Percentiles rank a stretch among this genome's conserved stretches.
phyloP scores from a whole-genome alignment of 2,888 invertebrate species.

The Eulithis testata region DNA sequence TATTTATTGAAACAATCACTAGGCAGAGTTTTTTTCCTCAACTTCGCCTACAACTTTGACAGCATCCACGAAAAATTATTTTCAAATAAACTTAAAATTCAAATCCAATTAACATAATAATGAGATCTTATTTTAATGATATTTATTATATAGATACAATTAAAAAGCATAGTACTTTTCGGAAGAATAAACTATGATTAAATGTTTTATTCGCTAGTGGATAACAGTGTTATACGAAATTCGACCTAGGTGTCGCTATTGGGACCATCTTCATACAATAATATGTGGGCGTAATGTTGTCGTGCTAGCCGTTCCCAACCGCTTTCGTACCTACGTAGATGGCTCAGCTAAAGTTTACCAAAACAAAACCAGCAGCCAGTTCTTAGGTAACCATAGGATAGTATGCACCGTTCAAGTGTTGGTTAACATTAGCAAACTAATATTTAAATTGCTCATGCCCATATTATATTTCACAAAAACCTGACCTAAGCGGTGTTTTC shows the following conservation, averaged over 20 bases:
- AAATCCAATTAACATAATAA: conserved; percentile 37
- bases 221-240: conserved; percentile 3
- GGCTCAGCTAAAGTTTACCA: conserved; percentile 1
- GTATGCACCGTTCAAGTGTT: neutral
- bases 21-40: no score
- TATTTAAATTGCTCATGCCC: neutral
- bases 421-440: neutral
- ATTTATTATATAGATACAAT: conserved; percentile 10
- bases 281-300: no score
- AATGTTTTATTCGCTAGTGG: conserved; percentile 6
- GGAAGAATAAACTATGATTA: conserved; percentile 9
- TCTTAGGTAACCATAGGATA: neutral
- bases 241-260: conserved; percentile 1
- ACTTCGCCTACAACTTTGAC: no score
- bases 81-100: conserved; percentile 9
- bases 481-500: neutral
- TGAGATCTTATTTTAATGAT: conserved; percentile 42
- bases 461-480: neutral
- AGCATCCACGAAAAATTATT: no score
- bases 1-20: no score
- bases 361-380: neutral
- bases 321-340: neutral
- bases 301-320: neutral
- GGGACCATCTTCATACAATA: neutral
- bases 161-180: conserved; percentile 3